phyloP scores from a whole-genome alignment of 2,797 vertebrate species.

The Simalia tracyae region DNA sequence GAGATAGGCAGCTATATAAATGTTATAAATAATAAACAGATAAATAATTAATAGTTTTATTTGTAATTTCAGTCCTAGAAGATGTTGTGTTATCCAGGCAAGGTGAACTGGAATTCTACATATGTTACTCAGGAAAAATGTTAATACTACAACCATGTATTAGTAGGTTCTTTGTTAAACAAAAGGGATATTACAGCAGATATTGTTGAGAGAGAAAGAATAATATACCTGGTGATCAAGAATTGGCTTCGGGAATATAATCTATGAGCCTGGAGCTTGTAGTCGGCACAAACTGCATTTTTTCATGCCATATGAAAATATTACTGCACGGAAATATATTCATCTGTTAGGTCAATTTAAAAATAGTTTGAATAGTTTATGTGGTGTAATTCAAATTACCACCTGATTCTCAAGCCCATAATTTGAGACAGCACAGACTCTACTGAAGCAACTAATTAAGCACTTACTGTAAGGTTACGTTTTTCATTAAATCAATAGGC shows the following conservation, averaged over 20 bases:
- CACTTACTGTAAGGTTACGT: constrained; percentile 83
- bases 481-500: constrained; percentile 87
- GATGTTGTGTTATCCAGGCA: neutral
- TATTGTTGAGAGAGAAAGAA: neutral
- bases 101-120: neutral
- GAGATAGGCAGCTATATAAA: neutral
- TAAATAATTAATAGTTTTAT: neutral
- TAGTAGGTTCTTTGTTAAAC: neutral
- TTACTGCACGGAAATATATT: neutral
- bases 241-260: neutral
- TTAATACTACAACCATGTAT: neutral
- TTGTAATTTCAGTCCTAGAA: neutral
- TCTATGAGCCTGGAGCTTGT: neutral
- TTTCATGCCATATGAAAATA: neutral
- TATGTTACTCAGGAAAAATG: neutral
- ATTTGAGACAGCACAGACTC: constrained; percentile 78
- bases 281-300: neutral
- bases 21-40: neutral
- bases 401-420: constrained; percentile 80
- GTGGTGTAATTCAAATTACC: constrained; percentile 79
- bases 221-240: neutral
- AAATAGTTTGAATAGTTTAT: constrained; percentile 74
- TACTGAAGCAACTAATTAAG: constrained; percentile 82
- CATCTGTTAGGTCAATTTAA: constrained; percentile 30
- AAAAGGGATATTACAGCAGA: neutral